Conservation (phyloP, 2,888 invertebrate species). For the Gymnosoma rotundatum region DNA sequence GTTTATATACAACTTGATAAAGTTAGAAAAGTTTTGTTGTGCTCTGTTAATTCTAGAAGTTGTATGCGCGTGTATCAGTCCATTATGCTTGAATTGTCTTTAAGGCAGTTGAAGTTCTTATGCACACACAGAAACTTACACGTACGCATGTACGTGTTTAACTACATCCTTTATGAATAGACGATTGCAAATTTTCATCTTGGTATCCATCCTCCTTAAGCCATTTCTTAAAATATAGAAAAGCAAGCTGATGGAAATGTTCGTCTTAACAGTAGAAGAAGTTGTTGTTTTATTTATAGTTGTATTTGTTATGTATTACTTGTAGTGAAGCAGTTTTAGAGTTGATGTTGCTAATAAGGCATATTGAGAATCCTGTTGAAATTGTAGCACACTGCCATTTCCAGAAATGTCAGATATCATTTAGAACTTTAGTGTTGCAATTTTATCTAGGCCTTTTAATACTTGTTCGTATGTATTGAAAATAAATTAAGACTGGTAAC, state of each 20-base stretch:
- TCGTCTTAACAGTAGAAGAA: slow-evolving; percentile 1
- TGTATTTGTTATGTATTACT: background rate
- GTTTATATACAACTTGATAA: slow-evolving; percentile 40
- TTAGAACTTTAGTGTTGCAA: slow-evolving; percentile 67
- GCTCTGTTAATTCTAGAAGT: slow-evolving; percentile 18
- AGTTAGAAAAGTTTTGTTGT: slow-evolving; percentile 59
- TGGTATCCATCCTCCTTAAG: slow-evolving; percentile 42
- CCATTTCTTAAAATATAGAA: background rate
- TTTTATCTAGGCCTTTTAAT: slow-evolving; percentile 55
- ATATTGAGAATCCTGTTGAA: slow-evolving; percentile 78
- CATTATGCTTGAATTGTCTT: slow-evolving; percentile 57
- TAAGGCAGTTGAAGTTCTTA: slow-evolving; percentile 44
- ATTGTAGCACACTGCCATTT: slow-evolving; percentile 74
- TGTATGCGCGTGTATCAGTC: slow-evolving; percentile 15
- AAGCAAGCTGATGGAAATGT: slow-evolving; percentile 33
- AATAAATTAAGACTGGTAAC: slow-evolving; percentile 73
- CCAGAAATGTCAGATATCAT: slow-evolving; percentile 69
- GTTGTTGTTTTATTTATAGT: background rate
- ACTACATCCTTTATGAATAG: slow-evolving; percentile 50
- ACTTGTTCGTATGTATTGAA: background rate
- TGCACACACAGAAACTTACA: background rate
- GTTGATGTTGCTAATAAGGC: slow-evolving; percentile 73
- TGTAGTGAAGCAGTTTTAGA: slow-evolving; percentile 53
- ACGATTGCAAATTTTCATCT: slow-evolving; percentile 39
- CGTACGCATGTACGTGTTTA: slow-evolving; percentile 27